Evolutionary conservation across 1,140 invertebrate genomes (phyloP).

Genomic region (Drosophila gunungcola): DNA sequence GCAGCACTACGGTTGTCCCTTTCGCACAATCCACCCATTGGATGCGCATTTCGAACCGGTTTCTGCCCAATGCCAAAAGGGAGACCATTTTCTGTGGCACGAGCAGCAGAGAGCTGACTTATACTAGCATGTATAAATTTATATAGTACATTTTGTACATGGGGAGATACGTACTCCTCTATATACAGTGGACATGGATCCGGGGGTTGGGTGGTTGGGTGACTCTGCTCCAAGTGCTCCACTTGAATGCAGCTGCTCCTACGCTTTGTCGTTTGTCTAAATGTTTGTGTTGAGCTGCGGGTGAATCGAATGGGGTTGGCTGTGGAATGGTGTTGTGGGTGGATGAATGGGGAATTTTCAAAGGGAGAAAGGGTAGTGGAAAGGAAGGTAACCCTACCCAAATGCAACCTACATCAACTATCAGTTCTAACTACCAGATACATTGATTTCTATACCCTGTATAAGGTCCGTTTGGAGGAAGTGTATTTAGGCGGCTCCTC

Average conservation of each 20-base stretch:
- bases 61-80: constrained; percentile 65
- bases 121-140: constrained; percentile 1
- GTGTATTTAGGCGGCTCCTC: neutral
- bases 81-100: constrained; percentile 47
- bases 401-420: constrained; percentile 65
- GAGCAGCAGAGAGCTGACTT: constrained; percentile 28
- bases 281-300: constrained; percentile 69
- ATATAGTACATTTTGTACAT: constrained; percentile 15
- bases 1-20: constrained; percentile 51
- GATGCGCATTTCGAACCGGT: constrained; percentile 47
- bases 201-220: constrained; percentile 18
- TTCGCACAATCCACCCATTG: constrained; percentile 51
- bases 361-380: neutral
- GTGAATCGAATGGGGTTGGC: constrained; percentile 18
- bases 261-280: constrained; percentile 69
- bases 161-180: constrained; percentile 13
- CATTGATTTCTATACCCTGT: constrained; percentile 64
- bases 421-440: constrained; percentile 57
- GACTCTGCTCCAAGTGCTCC: constrained; percentile 57
- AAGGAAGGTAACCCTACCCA: constrained; percentile 5
- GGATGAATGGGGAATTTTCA: constrained; percentile 7
- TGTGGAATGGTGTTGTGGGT: constrained; percentile 21
- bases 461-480: neutral
- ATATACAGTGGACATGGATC: neutral
- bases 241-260: constrained; percentile 69